Evolutionary conservation across 1,140 invertebrate genomes (phyloP).

Genomic region (Whitmania pigra): DNA sequence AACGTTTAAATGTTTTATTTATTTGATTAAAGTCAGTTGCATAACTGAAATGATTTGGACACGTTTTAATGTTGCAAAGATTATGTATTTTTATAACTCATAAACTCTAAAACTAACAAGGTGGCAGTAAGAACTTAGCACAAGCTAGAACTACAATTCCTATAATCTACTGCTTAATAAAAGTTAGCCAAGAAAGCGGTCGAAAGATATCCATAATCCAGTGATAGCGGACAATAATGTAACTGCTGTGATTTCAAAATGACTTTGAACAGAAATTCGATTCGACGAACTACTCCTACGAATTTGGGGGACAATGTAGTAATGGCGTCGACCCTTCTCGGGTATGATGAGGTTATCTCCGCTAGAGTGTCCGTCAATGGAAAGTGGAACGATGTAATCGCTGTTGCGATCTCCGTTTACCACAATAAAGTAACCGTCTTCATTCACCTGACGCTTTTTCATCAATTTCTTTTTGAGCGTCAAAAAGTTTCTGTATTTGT

Average conservation of each 20-base stretch:
- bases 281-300: not conserved
- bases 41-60: no score
- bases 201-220: not conserved
- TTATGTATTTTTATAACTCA: no score
- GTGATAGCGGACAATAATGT: not conserved
- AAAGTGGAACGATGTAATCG: constrained; percentile 1
- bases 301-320: not conserved
- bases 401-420: not conserved
- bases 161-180: not conserved
- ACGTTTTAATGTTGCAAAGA: no score
- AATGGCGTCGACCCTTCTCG: not conserved
- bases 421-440: constrained; percentile 4
- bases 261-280: not conserved
- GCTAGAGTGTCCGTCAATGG: not conserved
- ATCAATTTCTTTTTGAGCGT: no score
- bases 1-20: no score
- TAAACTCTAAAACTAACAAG: not conserved
- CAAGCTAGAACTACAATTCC: not conserved
- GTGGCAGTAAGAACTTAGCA: not conserved
- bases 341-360: not conserved
- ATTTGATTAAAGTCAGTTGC: no score
- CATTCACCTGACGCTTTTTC: no score
- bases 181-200: not conserved
- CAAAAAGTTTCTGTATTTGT: no score
- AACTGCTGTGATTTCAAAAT: not conserved